phyloP scores from a whole-genome alignment of 2,797 vertebrate genomes.

The Hylomyscus alleni region DNA sequence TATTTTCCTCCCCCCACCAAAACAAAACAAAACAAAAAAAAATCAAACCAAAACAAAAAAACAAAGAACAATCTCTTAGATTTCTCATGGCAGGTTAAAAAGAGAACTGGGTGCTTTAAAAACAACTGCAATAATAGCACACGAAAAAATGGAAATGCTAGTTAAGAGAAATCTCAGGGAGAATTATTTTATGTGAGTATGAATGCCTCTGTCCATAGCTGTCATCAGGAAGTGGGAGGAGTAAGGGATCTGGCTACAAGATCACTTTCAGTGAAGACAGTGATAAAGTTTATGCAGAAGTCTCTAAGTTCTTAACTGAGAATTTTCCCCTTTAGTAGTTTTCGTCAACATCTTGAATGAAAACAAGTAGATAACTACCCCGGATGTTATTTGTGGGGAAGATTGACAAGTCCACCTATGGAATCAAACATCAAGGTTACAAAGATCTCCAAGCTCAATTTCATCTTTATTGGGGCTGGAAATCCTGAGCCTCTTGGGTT shows the following conservation, averaged over 20 bases:
- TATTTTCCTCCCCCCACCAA: too few relatives aligned
- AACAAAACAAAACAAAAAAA: too few relatives aligned
- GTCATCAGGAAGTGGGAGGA: background rate
- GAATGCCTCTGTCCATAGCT: background rate
- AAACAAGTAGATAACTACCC: slow-evolving; percentile 30
- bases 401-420: slow-evolving; percentile 26
- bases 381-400: slow-evolving; percentile 29
- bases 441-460: slow-evolving; percentile 19
- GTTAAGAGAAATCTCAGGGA: background rate
- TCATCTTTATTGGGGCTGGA: background rate
- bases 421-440: slow-evolving; percentile 18
- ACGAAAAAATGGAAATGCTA: background rate
- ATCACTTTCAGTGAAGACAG: background rate
- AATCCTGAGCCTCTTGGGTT: background rate
- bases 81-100: slow-evolving; percentile 17
- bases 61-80: background rate
- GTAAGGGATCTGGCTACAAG: background rate
- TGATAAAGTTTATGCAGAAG: background rate
- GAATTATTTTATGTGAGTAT: background rate
- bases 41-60: background rate
- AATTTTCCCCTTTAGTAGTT: slow-evolving; percentile 7
- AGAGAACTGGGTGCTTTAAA: slow-evolving; percentile 54
- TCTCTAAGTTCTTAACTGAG: slow-evolving; percentile 39
- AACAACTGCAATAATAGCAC: slow-evolving; percentile 12
- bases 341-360: slow-evolving; percentile 53